Base-by-base conservation (phyloP, 2,113 vertebrate species). In the Carassius auratus region DNA sequence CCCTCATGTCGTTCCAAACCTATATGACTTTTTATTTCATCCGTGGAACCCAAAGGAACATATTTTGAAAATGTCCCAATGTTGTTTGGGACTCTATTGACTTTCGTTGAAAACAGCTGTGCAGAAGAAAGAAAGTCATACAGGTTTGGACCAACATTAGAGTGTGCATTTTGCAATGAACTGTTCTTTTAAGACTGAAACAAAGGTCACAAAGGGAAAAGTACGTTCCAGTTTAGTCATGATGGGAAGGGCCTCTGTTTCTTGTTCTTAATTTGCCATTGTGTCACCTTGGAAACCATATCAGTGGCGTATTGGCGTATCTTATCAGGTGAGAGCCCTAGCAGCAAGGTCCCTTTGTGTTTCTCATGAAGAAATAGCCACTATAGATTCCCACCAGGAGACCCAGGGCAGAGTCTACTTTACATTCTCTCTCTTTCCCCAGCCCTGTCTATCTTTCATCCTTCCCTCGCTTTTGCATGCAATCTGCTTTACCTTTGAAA, bases 241-340 rank as follows among this genome's bases (percentile, higher is more conserved):
- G 45, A 61, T 83, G 81, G 84, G 84, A 62, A 59, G 66, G 36
- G 64, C 57, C 78, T 48, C 87, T 57, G 66, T 77, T 26, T 8
- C 84, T 80, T 83, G 74, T 83, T 78, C 45, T 80, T 75, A 38
- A 50, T 74, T 77, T 79, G 79, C 80, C 76, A 81, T 87, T 90
- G 87, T 92, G 89, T 92, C 87, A 87, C 90, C 90, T 13, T 90
- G 89, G 92, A 90, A 87, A 92, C 90, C 76, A 17, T 94, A 93
- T 93, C 92, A 92, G 91, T 71, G 48, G 36, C 62, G 81, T 21
- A 75, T 52, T 87, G 8, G 48, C 89, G 21, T 92, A 92, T 92
- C 92, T 93, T 95, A 94, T 95, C 93, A 90, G 74, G 17, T 62
- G 64, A 88, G 89, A 89, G 89, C 86, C 88, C 91, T 89, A 74